Evolutionary conservation across 2,888 invertebrate species (phyloP).

Genomic region (Lobophora halterata): DNA sequence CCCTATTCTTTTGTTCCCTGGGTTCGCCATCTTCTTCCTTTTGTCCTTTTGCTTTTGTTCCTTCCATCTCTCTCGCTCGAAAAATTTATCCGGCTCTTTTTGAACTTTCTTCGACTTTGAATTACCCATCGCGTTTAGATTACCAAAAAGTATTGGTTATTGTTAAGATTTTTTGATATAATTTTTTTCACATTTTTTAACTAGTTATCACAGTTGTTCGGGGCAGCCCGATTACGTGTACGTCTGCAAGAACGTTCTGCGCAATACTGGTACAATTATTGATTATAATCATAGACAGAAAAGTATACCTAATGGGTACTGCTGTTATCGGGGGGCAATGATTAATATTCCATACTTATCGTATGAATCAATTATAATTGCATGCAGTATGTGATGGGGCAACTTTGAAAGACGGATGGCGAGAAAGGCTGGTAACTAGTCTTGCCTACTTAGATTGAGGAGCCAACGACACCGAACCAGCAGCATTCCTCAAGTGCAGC

Average conservation of each 20-base stretch:
- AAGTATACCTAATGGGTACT: too few relatives aligned
- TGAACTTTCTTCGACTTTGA: slow-evolving; percentile 61
- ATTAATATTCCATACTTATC: slow-evolving; percentile 51
- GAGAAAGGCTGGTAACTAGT: not conserved
- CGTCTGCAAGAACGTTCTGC: slow-evolving; percentile 38
- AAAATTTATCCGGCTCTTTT: slow-evolving; percentile 67
- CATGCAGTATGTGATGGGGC: slow-evolving; percentile 32
- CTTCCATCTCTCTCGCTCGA: slow-evolving; percentile 63
- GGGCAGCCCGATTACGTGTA: slow-evolving; percentile 26
- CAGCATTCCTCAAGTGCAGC: slow-evolving; percentile 39
- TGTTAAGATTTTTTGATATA: too few relatives aligned
- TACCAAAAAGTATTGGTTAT: too few relatives aligned
- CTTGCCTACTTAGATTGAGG: not conserved
- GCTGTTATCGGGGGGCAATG: slow-evolving; percentile 57
- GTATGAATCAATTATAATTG: slow-evolving; percentile 44
- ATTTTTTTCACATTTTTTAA: slow-evolving; percentile 6
- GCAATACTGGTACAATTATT: slow-evolving; percentile 48
- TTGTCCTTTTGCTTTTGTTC: slow-evolving; percentile 58
- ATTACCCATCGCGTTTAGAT: slow-evolving; percentile 69
- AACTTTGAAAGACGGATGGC: slow-evolving; percentile 15
- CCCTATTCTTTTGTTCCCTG: slow-evolving; percentile 47
- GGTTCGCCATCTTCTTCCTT: slow-evolving; percentile 50
- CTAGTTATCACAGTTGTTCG: not conserved
- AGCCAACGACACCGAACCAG: slow-evolving; percentile 30
- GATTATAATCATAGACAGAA: slow-evolving; percentile 45